Conservation (phyloP, 2,797 vertebrate species). For the Esox lucius region DNA sequence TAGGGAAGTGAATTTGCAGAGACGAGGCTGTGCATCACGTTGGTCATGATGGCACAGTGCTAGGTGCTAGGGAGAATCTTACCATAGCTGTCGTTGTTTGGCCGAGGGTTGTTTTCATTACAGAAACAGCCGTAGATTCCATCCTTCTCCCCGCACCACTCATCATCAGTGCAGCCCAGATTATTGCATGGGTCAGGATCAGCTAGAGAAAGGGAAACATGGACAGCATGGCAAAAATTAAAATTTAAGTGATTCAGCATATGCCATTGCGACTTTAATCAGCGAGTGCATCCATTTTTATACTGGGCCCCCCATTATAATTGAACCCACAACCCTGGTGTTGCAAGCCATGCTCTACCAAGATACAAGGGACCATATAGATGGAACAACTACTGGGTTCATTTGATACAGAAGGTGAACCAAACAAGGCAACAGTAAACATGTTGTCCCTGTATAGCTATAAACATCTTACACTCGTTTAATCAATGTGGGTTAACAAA, state of each 20-base stretch:
- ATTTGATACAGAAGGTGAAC: not conserved
- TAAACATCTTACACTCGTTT: no score
- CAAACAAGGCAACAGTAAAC: no score
- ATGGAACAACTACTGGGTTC: not conserved
- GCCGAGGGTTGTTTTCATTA: conserved; percentile 42
- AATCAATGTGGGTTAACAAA: no score
- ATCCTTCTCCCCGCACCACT: conserved; percentile 64
- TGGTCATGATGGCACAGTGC: not conserved
- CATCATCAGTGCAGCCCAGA: conserved; percentile 53
- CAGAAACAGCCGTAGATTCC: conserved; percentile 63
- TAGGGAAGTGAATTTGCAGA: not conserved
- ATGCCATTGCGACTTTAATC: no score
- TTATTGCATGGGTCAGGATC: conserved; percentile 53
- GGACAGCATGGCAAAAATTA: not conserved
- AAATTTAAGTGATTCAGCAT: no score
- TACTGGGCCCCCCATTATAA: no score
- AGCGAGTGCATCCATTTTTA: no score
- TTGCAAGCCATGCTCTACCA: no score
- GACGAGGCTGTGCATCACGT: not conserved
- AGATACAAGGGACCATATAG: no score
- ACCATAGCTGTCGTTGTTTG: conserved; percentile 53
- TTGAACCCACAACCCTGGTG: no score
- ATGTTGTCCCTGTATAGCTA: no score
- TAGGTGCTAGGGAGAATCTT: not conserved
- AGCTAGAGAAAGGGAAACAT: conserved; percentile 27